These are phyloP conservation scores for Patella depressa DNA, from an alignment of 2,888 invertebrate genomes.

Conservation along the genomic window DNA sequence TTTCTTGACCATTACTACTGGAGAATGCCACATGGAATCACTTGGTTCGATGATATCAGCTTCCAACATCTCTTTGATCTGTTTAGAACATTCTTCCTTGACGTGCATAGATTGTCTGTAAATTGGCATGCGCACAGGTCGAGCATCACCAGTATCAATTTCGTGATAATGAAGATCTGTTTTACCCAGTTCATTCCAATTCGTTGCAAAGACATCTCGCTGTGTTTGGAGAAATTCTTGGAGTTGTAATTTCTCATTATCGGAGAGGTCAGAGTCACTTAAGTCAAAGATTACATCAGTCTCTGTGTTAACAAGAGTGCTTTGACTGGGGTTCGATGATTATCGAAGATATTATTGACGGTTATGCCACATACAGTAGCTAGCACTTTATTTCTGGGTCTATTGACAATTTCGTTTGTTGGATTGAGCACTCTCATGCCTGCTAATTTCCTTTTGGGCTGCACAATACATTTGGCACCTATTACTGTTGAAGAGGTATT, in stretches of 20 bases:
- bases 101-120: constrained; percentile 31
- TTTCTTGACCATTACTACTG: constrained; percentile 38
- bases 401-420: constrained; percentile 21
- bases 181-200: constrained; percentile 31
- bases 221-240: background rate
- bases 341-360: background rate
- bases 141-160: constrained; percentile 36
- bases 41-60: constrained; percentile 17
- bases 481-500: background rate
- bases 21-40: constrained; percentile 32
- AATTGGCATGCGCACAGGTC: constrained; percentile 26
- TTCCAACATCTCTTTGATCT: constrained; percentile 35
- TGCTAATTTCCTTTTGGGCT: background rate
- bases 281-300: constrained; percentile 22
- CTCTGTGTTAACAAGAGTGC: background rate
- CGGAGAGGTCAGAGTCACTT: constrained; percentile 12
- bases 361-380: constrained; percentile 25
- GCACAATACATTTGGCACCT: constrained; percentile 6
- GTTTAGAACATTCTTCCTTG: constrained; percentile 23
- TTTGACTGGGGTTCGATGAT: no score
- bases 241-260: constrained; percentile 8
- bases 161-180: constrained; percentile 34
- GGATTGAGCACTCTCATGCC: constrained; percentile 28
- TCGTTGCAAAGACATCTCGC: constrained; percentile 25
- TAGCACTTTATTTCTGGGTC: constrained; percentile 27